Base-by-base conservation (phyloP, 2,113 vertebrate species). In the Catagonus wagneri region DNA sequence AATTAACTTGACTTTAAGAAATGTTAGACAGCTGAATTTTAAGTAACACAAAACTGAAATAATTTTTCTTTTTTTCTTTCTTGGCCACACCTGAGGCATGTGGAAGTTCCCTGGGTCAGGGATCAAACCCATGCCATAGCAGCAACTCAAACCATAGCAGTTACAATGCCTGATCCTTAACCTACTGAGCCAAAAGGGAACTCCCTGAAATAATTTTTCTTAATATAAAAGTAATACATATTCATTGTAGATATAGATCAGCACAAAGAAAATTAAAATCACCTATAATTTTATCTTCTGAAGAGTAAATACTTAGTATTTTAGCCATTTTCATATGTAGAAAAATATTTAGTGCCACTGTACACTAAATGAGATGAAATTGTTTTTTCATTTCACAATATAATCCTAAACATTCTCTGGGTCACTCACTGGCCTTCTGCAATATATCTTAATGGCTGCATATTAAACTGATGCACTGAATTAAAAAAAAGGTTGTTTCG, bases 1-100 rank as follows among this genome's bases (percentile, higher is more conserved):
- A 94, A 5, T 87, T 29, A 74, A 81, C 68, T 85, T 93, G 50
- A 80, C 72, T 93, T 93, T 95, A 34, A 85, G 80, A 89, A 90
- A 39, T 68, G 83, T 44, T 71, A 84, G 56, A 54, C 78, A 94
- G 50, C 8, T 79, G 36, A 93, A 89, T 92, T 89, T 94, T 74
- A 86, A 83, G 71, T 68, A 92, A 79, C 44, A 92, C 29, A 72
- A 89, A 92, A 72, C 76, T 71, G 32, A 89, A 92, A 84, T 34
- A 72, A 84, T 74, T 85, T 63, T 44, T 44, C 44, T 44, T 44
- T 44, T 44, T 44, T 44, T 44, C 8, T 44, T 44, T 44, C 44
- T 8, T 44, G 44, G 44, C 44, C 44, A 44, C 8, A 44, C 44
- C 44, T 44, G 44, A 44, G 44, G 44, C 44, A 44, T 44, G 44